These are phyloP conservation scores for Blastobasis adustella DNA, from an alignment of 2,888 invertebrate genomes.

Conservation along the genomic window DNA sequence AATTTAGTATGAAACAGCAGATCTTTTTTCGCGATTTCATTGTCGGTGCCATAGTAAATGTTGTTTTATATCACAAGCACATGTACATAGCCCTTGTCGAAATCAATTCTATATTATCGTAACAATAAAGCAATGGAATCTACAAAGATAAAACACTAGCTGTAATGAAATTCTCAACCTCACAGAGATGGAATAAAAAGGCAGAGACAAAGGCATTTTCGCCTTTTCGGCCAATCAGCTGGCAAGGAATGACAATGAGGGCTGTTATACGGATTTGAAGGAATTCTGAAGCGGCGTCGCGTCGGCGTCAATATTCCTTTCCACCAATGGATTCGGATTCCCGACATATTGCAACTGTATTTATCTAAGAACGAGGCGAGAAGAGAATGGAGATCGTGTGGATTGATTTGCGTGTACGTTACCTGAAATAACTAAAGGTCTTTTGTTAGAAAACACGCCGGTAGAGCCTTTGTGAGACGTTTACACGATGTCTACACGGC, in stretches of 20 bases:
- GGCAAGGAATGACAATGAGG: conserved; percentile 1
- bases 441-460: no score
- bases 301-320: conserved; percentile 9
- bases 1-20: no score
- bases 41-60: no score
- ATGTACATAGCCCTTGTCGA: no score
- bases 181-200: background rate
- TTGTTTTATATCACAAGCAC: background rate
- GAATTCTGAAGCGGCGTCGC: background rate
- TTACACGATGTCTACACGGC: no score
- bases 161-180: background rate
- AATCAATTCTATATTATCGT: background rate
- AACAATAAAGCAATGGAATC: background rate
- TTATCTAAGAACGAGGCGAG: background rate
- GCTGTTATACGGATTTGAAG: background rate
- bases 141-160: background rate
- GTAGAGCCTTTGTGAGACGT: no score
- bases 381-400: background rate
- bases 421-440: no score
- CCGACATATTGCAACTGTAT: conserved; percentile 10
- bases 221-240: conserved; percentile 16
- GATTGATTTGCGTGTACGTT: background rate
- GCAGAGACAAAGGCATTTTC: conserved; percentile 4
- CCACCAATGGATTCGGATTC: conserved; percentile 24
- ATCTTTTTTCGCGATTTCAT: no score